A percentile compares a stretch with the other conserved stretches of the same genome.
Evolutionary conservation across 1,140 invertebrate genomes (phyloP).

Genomic region (Sinonovacula constricta): DNA sequence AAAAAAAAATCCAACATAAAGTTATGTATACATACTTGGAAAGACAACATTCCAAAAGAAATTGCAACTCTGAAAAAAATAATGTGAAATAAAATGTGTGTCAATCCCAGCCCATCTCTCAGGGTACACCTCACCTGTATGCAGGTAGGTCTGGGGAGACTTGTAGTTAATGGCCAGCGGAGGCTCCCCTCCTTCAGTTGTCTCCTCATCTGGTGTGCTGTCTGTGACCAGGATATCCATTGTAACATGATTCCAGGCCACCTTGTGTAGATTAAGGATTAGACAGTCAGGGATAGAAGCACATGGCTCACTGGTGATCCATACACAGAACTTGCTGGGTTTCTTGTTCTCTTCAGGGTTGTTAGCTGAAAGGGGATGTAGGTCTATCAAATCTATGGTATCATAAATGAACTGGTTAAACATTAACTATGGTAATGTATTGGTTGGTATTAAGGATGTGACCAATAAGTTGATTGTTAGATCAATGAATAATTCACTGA

Average conservation of each 20-base stretch:
- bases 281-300: conserved; percentile 62
- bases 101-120: too few relatives aligned
- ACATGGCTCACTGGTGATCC: conserved; percentile 71
- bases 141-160: conserved; percentile 58
- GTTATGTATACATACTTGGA: too few relatives aligned
- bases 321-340: conserved; percentile 69
- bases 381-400: not conserved
- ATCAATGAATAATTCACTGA: too few relatives aligned
- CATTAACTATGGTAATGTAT: not conserved
- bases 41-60: too few relatives aligned
- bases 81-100: too few relatives aligned
- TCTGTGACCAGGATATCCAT: conserved; percentile 48
- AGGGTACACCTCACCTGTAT: conserved; percentile 53
- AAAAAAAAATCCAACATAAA: too few relatives aligned
- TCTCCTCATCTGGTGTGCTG: conserved; percentile 17
- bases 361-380: conserved; percentile 44
- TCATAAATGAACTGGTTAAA: not conserved
- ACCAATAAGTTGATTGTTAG: too few relatives aligned
- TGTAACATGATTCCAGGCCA: conserved; percentile 69
- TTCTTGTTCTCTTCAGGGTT: conserved; percentile 61
- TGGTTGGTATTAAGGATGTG: too few relatives aligned
- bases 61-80: too few relatives aligned
- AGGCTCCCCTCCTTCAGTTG: conserved; percentile 31
- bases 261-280: conserved; percentile 65
- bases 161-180: conserved; percentile 53